Percentiles rank a stretch among this genome's conserved stretches.
phyloP scores from a whole-genome alignment of 2,888 invertebrate species.

The Blastobasis adustella region DNA sequence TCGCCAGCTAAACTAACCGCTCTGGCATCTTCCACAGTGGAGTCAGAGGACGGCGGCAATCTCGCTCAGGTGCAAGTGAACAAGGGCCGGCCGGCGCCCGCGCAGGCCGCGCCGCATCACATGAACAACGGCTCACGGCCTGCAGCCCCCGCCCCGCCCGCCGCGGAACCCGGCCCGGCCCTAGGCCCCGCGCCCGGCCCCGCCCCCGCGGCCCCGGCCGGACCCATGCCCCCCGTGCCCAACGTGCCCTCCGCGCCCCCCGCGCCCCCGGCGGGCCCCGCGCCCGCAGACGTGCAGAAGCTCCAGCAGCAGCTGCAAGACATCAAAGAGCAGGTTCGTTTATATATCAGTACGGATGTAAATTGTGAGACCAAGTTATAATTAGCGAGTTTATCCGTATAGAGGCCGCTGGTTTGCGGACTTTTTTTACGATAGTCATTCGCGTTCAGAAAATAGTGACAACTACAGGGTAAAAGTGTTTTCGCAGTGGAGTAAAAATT shows the following conservation, averaged over 20 bases:
- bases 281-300: constrained; percentile 83
- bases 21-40: constrained; percentile 26
- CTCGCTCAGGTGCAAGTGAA: constrained; percentile 62
- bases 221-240: no score
- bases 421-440: no score
- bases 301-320: constrained; percentile 88
- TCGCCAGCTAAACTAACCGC: no score
- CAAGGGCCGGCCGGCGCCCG: constrained; percentile 63
- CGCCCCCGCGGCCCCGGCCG: constrained; percentile 19
- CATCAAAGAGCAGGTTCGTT: constrained; percentile 93
- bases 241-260: neutral
- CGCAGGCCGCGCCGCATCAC: constrained; percentile 60
- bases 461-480: no score
- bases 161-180: neutral
- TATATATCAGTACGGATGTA: neutral
- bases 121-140: constrained; percentile 61
- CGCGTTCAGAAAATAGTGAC: no score
- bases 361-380: no score
- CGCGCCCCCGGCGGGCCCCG: constrained; percentile 15
- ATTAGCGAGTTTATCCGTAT: no score
- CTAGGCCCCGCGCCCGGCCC: constrained; percentile 70
- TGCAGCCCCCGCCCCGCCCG: constrained; percentile 19
- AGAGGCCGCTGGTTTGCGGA: no score
- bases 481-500: no score
- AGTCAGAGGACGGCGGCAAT: constrained; percentile 54